Evolutionary conservation across 2,113 vertebrate species (phyloP), one percentile per base, ranked within the genome.

Genomic region (Noctilio leporinus): DNA sequence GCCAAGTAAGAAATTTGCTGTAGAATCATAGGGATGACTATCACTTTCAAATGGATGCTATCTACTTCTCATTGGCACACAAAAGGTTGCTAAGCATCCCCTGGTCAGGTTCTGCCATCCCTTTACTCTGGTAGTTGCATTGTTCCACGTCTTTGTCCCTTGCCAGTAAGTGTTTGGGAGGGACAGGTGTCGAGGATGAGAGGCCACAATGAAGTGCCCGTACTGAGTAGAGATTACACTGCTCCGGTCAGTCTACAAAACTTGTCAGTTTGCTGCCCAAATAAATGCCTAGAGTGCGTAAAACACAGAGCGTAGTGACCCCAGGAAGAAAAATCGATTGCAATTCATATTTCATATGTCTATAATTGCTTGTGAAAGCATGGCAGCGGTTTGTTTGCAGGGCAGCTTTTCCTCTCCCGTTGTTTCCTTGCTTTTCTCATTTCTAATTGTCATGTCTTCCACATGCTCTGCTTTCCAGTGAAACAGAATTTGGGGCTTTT

Each of bases 311-410:
- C 96, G 94, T 96, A 97, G 97, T 98, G 98, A 98, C 98, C 98
- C 98, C 97, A 97, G 97, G 98, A 97, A 97, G 98, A 98, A 98
- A 99, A 99, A 99, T 99, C 99, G 98, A 99, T 99, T 96, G 96
- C 97, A 97, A 98, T 99, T 99, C 99, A 99, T 99, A 99, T 99
- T 99, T 99, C 99, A 99, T 98, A 98, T 97, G 98, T 97, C 98
- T 98, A 87, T 99, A 99, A 99, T 99, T 99, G 99, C 99, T 98
- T 97, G 98, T 98, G 98, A 98, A 98, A 98, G 98, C 97, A 96
- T 93, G 97, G 98, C 96, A 95, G 98, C 75, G 94, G 96, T 98
- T 98, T 98, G 97, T 98, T 98, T 97, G 92, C 97, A 95, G 92
- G 95, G 91, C 96, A 94, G 91, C 92, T 82, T 12, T 22, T 82